Base-by-base conservation (phyloP, 2,888 invertebrate genomes). In the Noctua janthe region DNA sequence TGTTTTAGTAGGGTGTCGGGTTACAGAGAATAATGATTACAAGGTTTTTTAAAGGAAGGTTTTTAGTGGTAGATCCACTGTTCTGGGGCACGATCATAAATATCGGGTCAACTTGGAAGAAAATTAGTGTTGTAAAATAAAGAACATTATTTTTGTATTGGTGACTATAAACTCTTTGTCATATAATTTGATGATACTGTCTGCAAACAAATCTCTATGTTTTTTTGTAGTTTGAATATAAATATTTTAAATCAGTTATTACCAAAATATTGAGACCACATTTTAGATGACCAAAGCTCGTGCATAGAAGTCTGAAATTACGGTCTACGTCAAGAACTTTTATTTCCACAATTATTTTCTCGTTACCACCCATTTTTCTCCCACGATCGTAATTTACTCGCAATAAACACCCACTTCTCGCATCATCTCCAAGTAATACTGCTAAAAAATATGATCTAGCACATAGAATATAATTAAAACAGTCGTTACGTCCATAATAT, bases 391-490 rank as follows among this genome's bases (percentile, higher is more conserved):
- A 74, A 79, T 84, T 74, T 51, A 49, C 47, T 43, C 69, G 84
- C n/a, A 69, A 73, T 87, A 84, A 87, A 79, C 74, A 84, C 75
- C 56, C 79, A 79, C 69, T 86, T 71, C 76, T 70, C 77, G 70
- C 75, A 20, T 85, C 81, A 56, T 62, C 71, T 81, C 49, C 54
- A 74, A 87, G 85, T 75, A 66, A 75, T 75, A 74, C 82, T 72
- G 78, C 51, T 17, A 76, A 81, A 84, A 87, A 81, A 80, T 81
- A 89, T 87, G 81, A 81, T 79, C 75, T 76, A 76, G 69, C 67
- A 67, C 80, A 90, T 73, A 80, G 74, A 84, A 82, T 70, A 84
- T 82, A 79, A 90, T 90, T 84, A 90, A 86, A 86, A 78, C 76
- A 79, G 80, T 76, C 81, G 79, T 83, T 83, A 87, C 72, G 74